A percentile compares a stretch with the other conserved stretches of the same genome.
Evolutionary conservation across 1,140 invertebrate genomes (phyloP).

Genomic region (Hypothenemus hampei): DNA sequence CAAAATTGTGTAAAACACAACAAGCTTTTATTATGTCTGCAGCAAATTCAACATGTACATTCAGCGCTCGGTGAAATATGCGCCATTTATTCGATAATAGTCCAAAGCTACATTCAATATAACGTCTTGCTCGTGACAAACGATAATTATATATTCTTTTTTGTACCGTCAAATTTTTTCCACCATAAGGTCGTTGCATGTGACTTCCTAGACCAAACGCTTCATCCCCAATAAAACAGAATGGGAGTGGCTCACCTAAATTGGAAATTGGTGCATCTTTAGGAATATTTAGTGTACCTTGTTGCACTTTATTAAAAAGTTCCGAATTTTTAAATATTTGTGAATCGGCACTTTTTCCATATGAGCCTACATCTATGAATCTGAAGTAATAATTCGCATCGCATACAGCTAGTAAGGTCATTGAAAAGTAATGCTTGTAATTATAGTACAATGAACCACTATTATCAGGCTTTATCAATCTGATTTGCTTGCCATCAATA

Average conservation of each 20-base stretch:
- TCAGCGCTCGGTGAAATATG: conserved; percentile 42
- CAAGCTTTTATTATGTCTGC: conserved; percentile 39
- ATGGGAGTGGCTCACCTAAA: conserved; percentile 28
- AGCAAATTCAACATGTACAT: conserved; percentile 36
- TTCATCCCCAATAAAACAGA: conserved; percentile 41
- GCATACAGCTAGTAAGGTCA: conserved; percentile 27
- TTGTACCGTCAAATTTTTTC: conserved; percentile 36
- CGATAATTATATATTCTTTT: conserved; percentile 49
- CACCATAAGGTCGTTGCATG: conserved; percentile 44
- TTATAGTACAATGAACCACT: conserved; percentile 42
- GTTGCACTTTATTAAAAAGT: conserved; percentile 34
- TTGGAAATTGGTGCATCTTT: conserved; percentile 29
- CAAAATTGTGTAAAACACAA: conserved; percentile 44
- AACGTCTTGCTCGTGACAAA: conserved; percentile 41
- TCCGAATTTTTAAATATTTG: conserved; percentile 39
- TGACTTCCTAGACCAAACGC: conserved; percentile 41
- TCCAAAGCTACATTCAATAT: conserved; percentile 46
- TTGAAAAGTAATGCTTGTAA: conserved; percentile 40
- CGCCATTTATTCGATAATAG: conserved; percentile 42
- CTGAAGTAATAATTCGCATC: conserved; percentile 4
- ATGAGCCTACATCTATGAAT: conserved; percentile 44
- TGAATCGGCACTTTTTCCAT: conserved; percentile 44
- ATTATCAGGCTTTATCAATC: conserved; percentile 36
- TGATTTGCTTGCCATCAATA: conserved; percentile 47
- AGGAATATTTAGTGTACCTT: conserved; percentile 31